Evolutionary conservation across 53 echinoderm and acorn worm species (phyloP).

Genomic region (Luidia sarsii): DNA sequence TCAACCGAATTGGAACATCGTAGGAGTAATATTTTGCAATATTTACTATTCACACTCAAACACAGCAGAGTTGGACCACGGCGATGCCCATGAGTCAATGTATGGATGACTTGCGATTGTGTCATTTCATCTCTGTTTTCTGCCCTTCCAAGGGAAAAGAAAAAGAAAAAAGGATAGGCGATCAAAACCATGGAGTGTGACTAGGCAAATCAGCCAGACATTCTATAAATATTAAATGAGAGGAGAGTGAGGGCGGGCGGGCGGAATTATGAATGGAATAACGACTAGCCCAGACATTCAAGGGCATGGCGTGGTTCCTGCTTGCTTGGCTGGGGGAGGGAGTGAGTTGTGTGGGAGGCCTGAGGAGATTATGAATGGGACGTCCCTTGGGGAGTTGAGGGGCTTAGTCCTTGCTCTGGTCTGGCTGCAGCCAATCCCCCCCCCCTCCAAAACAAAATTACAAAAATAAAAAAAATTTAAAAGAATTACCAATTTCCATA

Average conservation of each 20-base stretch:
- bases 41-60: no score
- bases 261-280: slow-evolving; percentile 38
- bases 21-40: no score
- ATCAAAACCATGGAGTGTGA: slow-evolving; percentile 9
- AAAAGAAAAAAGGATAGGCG: neutral
- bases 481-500: no score
- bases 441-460: no score
- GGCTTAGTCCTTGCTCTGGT: no score
- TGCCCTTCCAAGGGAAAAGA: neutral
- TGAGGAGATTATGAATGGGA: neutral
- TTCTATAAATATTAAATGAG: slow-evolving; percentile 29
- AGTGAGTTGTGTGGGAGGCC: no score
- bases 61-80: no score
- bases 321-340: no score
- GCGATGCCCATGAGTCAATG: no score
- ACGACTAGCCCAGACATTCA: slow-evolving; percentile 31
- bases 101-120: neutral
- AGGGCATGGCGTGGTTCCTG: slow-evolving; percentile 17
- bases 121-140: neutral
- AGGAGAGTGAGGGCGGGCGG: neutral
- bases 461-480: no score
- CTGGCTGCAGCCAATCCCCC: neutral
- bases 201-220: slow-evolving; percentile 31
- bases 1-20: no score
- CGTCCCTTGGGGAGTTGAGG: neutral